Conservation (phyloP, 2,113 vertebrate genomes). For the Pogona vitticeps region DNA sequence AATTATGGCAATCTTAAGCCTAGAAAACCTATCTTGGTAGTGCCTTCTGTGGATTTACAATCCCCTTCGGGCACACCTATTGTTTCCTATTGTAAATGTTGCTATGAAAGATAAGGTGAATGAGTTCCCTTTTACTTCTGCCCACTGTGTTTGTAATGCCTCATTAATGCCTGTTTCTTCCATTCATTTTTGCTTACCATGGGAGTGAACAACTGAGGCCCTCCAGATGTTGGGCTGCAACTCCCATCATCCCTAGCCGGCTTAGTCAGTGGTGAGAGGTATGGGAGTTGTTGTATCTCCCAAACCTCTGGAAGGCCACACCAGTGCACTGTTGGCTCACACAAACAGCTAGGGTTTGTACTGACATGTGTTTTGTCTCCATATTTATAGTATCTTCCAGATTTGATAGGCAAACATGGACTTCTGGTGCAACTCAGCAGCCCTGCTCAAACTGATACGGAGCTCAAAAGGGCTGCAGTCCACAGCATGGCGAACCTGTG, state of each 20-base stretch:
- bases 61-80: too few relatives aligned
- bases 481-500: conserved; percentile 92
- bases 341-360: too few relatives aligned
- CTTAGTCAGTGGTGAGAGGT: too few relatives aligned
- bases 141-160: background rate
- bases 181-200: background rate
- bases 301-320: too few relatives aligned
- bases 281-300: too few relatives aligned
- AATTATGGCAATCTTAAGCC: background rate
- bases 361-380: conserved; percentile 22
- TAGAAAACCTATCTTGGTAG: too few relatives aligned
- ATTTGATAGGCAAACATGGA: conserved; percentile 83
- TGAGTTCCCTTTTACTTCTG: too few relatives aligned
- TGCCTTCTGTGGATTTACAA: background rate
- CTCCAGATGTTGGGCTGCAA: too few relatives aligned
- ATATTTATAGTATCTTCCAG: conserved; percentile 81
- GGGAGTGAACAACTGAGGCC: too few relatives aligned
- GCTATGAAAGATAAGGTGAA: background rate
- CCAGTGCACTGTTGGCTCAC: too few relatives aligned
- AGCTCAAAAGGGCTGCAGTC: conserved; percentile 84
- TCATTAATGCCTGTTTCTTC: background rate
- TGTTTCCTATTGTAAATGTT: background rate
- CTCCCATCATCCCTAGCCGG: too few relatives aligned
- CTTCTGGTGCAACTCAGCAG: conserved; percentile 82
- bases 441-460: conserved; percentile 79